phyloP scores from a whole-genome alignment of 2,888 invertebrate genomes.

The Plusia festucae region DNA sequence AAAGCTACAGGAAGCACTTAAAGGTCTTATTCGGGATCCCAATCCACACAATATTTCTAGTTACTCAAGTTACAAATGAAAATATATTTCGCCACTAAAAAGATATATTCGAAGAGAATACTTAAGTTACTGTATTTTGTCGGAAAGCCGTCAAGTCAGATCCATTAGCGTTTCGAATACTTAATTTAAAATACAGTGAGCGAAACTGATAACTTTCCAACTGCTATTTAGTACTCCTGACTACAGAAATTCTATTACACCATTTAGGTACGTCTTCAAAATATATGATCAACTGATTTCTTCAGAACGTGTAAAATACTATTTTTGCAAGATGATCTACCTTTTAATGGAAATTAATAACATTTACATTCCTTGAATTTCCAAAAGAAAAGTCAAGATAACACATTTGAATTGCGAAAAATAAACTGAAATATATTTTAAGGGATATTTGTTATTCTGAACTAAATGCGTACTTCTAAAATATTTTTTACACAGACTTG shows the following conservation, averaged over 20 bases:
- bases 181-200: constrained; percentile 5
- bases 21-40: background rate
- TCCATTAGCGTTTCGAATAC: constrained; percentile 7
- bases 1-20: no score
- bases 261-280: background rate
- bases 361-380: no score
- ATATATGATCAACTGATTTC: background rate
- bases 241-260: background rate
- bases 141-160: background rate
- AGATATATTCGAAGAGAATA: constrained; percentile 2
- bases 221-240: background rate
- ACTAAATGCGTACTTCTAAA: background rate
- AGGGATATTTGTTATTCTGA: background rate
- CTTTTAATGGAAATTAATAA: no score
- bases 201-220: constrained; percentile 6
- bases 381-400: no score
- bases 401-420: background rate
- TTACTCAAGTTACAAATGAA: background rate
- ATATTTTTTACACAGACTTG: background rate
- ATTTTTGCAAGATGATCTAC: no score
- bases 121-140: constrained; percentile 11
- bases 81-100: constrained; percentile 3
- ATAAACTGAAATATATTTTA: background rate
- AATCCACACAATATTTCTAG: background rate
- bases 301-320: background rate